A percentile compares a stretch with the other conserved stretches of the same genome.
Evolutionary conservation across 2,113 vertebrate species (phyloP).

Genomic region (Hucho hucho): DNA sequence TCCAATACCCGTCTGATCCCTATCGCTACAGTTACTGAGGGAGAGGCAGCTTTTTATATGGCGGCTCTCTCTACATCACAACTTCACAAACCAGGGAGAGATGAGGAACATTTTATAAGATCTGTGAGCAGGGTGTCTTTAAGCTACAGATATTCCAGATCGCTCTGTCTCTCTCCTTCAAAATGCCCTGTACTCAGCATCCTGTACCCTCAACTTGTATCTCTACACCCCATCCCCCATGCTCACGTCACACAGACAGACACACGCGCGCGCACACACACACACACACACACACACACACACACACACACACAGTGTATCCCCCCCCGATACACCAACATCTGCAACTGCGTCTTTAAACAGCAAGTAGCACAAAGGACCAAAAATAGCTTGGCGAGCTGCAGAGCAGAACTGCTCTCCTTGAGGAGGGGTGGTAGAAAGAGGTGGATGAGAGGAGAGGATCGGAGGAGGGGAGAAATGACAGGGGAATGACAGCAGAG

Average conservation of each 20-base stretch:
- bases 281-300: slow-evolving; percentile 15
- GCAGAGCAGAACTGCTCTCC: slow-evolving; percentile 71
- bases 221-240: slow-evolving; percentile 37
- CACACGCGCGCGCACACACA: slow-evolving; percentile 6
- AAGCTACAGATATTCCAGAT: slow-evolving; percentile 33
- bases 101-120: slow-evolving; percentile 26
- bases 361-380: slow-evolving; percentile 78
- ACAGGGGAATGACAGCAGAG: slow-evolving; percentile 50
- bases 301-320: slow-evolving; percentile 24
- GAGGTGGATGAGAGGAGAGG: slow-evolving; percentile 30
- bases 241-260: slow-evolving; percentile 2
- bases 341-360: slow-evolving; percentile 74
- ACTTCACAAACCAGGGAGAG: no score
- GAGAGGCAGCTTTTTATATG: not conserved
- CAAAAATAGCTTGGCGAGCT: slow-evolving; percentile 76
- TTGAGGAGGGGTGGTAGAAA: slow-evolving; percentile 32
- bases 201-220: slow-evolving; percentile 50
- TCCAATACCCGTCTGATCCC: slow-evolving; percentile 5
- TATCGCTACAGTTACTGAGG: not conserved
- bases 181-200: slow-evolving; percentile 55
- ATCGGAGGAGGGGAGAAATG: slow-evolving; percentile 17
- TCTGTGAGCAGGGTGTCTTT: slow-evolving; percentile 25
- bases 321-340: slow-evolving; percentile 62
- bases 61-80: no score
- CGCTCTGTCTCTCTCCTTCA: slow-evolving; percentile 1